A percentile compares a stretch with the other conserved stretches of the same genome.
Evolutionary conservation across 23 tunicate species (phyloP).

Genomic region (Trididemnum nubilum): DNA sequence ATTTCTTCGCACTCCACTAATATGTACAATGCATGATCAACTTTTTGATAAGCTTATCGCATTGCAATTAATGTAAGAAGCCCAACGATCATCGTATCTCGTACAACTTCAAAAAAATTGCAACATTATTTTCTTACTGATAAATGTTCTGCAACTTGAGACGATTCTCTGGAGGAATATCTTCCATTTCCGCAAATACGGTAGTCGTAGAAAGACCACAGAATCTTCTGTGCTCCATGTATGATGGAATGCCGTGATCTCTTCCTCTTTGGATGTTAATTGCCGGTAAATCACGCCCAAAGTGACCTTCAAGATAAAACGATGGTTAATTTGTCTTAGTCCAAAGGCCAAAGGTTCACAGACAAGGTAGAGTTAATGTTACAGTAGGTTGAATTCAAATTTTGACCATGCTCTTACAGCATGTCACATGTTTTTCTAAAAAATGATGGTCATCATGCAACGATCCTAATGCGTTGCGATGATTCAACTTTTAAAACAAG

Average conservation of each 20-base stretch:
- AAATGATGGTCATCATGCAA: no score
- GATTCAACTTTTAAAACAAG: no score
- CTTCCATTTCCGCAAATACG: conserved; percentile 46
- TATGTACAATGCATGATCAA: no score
- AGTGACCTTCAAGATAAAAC: conserved; percentile 46
- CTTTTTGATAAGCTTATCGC: no score
- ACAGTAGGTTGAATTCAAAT: neutral
- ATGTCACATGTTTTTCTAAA: no score
- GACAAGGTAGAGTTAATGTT: neutral
- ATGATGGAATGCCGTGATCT: conserved; percentile 89
- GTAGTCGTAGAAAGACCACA: conserved; percentile 63
- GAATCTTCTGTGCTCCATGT: conserved; percentile 66
- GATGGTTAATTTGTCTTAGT: neutral
- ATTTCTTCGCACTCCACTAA: no score
- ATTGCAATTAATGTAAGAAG: no score
- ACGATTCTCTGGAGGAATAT: conserved; percentile 43
- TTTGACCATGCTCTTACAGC: no score
- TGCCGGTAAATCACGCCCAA: conserved; percentile 76
- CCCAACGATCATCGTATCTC: no score
- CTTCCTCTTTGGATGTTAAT: conserved; percentile 82
- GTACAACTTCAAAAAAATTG: no score
- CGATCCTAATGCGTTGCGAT: no score
- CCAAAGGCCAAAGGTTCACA: no score
- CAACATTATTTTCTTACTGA: conserved; percentile 5
- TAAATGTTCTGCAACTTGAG: neutral